Conservation (phyloP, 2,888 invertebrate genomes). For the Myopa tessellatipennis region DNA sequence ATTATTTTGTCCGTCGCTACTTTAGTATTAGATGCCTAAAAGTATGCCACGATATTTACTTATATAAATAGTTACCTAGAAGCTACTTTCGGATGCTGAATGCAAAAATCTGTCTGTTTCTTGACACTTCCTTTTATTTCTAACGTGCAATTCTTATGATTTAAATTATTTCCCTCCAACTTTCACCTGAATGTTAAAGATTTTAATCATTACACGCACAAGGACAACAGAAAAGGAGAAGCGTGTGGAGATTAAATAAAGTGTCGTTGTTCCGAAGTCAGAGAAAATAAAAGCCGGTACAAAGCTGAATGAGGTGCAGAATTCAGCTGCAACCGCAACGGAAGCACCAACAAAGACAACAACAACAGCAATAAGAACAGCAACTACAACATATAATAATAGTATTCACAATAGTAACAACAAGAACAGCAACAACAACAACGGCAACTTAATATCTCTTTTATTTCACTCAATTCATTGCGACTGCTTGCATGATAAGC, state of each 20-base stretch:
- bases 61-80: too few species aligned
- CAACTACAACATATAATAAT: slow-evolving; percentile 28
- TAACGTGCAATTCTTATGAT: too few species aligned
- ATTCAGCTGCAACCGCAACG: slow-evolving; percentile 48
- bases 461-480: slow-evolving; percentile 58
- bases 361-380: slow-evolving; percentile 45
- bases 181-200: too few species aligned
- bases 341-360: slow-evolving; percentile 51
- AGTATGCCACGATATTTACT: too few species aligned
- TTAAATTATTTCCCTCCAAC: too few species aligned
- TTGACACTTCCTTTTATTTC: too few species aligned
- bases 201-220: not conserved
- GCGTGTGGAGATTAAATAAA: not conserved
- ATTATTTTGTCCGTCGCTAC: too few species aligned
- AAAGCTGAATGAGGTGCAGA: not conserved
- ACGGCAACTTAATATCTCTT: slow-evolving; percentile 51
- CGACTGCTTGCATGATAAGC: slow-evolving; percentile 17
- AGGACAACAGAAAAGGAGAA: not conserved
- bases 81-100: too few species aligned
- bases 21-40: too few species aligned
- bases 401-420: slow-evolving; percentile 2
- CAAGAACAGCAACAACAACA: slow-evolving; percentile 49
- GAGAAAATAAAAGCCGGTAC: slow-evolving; percentile 6
- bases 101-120: too few species aligned
- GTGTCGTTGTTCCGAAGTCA: not conserved